Base-by-base conservation (phyloP, 2,113 vertebrate genomes). In the Mustelus asterias region DNA sequence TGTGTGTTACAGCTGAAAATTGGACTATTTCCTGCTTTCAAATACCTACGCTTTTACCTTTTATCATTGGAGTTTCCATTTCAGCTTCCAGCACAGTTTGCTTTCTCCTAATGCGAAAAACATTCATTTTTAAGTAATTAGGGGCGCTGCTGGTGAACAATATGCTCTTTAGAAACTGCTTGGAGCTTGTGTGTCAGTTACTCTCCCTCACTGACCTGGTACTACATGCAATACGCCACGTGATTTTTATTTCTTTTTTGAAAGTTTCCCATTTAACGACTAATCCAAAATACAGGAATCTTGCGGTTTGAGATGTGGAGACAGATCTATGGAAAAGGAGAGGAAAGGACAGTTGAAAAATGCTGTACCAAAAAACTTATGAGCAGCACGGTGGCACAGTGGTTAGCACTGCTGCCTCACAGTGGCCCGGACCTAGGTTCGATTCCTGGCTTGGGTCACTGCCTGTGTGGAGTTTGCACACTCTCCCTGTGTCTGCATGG, bases 1-100 rank as follows among this genome's bases (percentile, higher is more conserved):
- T 72, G 48, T 95, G 94, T 33, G 67, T 76, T 95, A 54, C 94
- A 76, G 93, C 37, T 67, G 93, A 94, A 94, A 94, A 94, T 70
- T 69, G 93, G 67, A 70, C 93, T 22, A 70, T 95, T 72, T 95
- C 94, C 94, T 72, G 94, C 69, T 72, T 95, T 44, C 69, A 95
- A 54, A 72, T 76, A 95, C 54, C 20, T 94, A 67, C 22, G 37
- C 70, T 94, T 94, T 94, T 70, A 94, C 63, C 65, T 94, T 94
- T 67, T 70, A 94, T 37, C n/a, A 41, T 14, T 37, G 54, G 48
- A 58, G 58, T 93, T 94, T 94, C 60, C 14, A 54, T 94, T 94
- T 94, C 63, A 67, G 90, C 63, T 94, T 65, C 63, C 92, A 41
- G 92, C 63, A 11, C 37, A 94, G n/a, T 69, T 92, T 69, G 65